Percentiles rank a stretch among this genome's conserved stretches.
Conservation (phyloP, 2,113 vertebrate species). For the Xerus inauris region DNA sequence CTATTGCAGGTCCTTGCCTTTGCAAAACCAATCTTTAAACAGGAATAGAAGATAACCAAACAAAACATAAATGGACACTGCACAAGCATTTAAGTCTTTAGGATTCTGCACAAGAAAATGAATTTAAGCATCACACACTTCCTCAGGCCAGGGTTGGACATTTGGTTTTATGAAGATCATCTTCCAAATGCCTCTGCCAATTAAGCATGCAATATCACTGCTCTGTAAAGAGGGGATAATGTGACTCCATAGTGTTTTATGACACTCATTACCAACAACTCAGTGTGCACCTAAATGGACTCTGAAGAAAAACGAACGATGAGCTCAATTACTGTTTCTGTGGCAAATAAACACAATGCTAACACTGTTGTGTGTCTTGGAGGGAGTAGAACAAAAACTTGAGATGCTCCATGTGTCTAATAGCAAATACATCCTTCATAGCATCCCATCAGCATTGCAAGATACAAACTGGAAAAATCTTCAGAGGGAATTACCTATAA, state of each 20-base stretch:
- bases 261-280: conserved; percentile 4
- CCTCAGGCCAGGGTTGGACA: not conserved
- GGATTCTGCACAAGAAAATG: not conserved
- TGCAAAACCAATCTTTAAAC: not conserved
- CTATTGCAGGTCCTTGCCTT: not conserved
- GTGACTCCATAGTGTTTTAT: not conserved
- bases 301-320: conserved; percentile 27
- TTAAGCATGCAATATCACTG: not conserved
- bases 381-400: not conserved
- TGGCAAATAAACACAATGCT: conserved; percentile 49
- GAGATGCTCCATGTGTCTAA: conserved; percentile 27
- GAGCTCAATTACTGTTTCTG: conserved; percentile 38
- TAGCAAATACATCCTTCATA: conserved; percentile 26
- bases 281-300: conserved; percentile 6
- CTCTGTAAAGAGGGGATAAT: not conserved
- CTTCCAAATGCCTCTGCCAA: not conserved
- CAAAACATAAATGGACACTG: not conserved
- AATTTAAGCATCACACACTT: not conserved
- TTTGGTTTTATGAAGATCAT: conserved; percentile 32
- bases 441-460: conserved; percentile 35
- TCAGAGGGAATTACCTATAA: not conserved
- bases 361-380: conserved; percentile 31
- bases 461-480: not conserved
- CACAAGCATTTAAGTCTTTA: not conserved
- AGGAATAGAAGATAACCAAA: not conserved